Conservation (phyloP, 1,140 invertebrate genomes). For the Dryas iulia region DNA sequence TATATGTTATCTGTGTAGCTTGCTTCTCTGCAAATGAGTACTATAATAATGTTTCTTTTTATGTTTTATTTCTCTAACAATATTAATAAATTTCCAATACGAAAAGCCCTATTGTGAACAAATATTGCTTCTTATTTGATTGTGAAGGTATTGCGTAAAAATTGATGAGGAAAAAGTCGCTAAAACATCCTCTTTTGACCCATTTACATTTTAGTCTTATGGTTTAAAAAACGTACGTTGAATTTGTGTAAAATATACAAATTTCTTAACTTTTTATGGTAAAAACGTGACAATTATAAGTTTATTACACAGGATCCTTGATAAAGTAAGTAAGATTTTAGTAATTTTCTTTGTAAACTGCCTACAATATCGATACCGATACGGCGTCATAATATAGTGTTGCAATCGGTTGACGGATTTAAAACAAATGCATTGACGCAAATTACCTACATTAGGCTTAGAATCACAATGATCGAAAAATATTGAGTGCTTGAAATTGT, state of each 20-base stretch:
- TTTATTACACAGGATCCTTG: neutral
- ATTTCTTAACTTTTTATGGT: neutral
- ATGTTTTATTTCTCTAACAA: slow-evolving; percentile 30
- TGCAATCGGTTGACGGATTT: slow-evolving; percentile 24
- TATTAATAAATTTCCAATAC: slow-evolving; percentile 18
- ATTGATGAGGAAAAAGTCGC: neutral
- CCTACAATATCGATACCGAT: slow-evolving; percentile 12
- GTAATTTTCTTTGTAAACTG: neutral
- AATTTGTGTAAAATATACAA: slow-evolving; percentile 11
- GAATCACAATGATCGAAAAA: neutral
- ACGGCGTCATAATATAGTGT: slow-evolving; percentile 29
- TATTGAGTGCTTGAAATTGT: neutral
- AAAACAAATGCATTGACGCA: slow-evolving; percentile 6
- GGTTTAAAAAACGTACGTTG: slow-evolving; percentile 27
- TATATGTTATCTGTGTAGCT: slow-evolving; percentile 15
- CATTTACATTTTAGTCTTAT: slow-evolving; percentile 17
- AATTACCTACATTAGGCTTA: neutral
- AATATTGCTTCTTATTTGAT: slow-evolving; percentile 8
- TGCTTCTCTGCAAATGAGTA: slow-evolving; percentile 28
- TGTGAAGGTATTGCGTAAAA: slow-evolving; percentile 10
- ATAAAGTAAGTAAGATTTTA: slow-evolving; percentile 16
- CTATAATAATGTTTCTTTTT: slow-evolving; percentile 33
- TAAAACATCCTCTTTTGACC: slow-evolving; percentile 7
- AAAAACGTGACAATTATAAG: neutral
- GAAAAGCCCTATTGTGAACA: slow-evolving; percentile 2